Evolutionary conservation across 2,113 vertebrate genomes (phyloP), one percentile per base, ranked within the genome.

Genomic region (Indicator indicator): DNA sequence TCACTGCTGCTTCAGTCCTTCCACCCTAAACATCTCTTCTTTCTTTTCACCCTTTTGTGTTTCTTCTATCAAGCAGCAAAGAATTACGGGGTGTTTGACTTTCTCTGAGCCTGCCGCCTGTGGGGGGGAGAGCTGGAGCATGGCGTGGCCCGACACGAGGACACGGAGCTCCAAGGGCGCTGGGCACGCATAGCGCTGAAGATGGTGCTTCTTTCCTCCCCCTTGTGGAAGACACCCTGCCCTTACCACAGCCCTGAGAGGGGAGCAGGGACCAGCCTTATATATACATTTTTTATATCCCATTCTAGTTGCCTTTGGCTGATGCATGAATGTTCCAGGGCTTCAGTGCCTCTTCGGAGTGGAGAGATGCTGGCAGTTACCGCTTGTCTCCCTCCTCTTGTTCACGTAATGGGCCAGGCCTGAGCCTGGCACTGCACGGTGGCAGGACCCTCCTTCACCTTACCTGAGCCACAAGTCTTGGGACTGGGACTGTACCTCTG

Each of bases 61-160:
- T 96, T 97, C 95, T 97, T 94, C 96, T 97, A 69, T 98, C 97
- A 97, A 98, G 98, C 97, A 98, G 98, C 98, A 97, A 98, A 98
- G 98, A 98, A 97, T 98, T 98, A 97, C 97, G 98, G 98, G 98
- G 97, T 98, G 91, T 98, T 98, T 98, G 98, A 98, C 97, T 98
- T 98, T 98, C 98, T 98, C 96, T 98, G 98, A 98, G 94, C 95
- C 95, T 97, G 95, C 97, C 82, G 83, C 96, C 91, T 15, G 2
- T 94, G 97, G 97, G 90, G 96, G 96, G 96, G 97, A 97, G 94
- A 95, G 90, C 97, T 86, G 93, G 93, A 94, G 96, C 91, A 0
- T 88, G 89, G 89, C 56, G 62, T 92, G 96, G 95, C 92, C 94
- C 89, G 86, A 92, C 94, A 95, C 94, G 94, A 97, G 96, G 97